phyloP scores from a whole-genome alignment of 2,888 invertebrate genomes.

The Bellardia pandia region DNA sequence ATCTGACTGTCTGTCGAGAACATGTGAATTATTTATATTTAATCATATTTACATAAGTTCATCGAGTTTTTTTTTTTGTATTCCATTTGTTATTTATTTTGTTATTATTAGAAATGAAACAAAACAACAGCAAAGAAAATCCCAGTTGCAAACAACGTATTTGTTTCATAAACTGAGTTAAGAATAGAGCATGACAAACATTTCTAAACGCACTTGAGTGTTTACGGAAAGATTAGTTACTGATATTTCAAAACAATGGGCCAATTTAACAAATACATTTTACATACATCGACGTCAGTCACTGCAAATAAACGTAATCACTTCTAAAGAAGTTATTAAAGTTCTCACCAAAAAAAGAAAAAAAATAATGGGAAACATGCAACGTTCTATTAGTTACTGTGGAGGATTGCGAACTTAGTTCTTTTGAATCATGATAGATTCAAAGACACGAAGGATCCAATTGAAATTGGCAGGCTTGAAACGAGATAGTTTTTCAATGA shows the following conservation, averaged over 20 bases:
- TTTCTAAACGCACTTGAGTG: background rate
- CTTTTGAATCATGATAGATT: no score
- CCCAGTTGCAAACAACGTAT: background rate
- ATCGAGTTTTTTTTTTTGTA: slow-evolving; percentile 20
- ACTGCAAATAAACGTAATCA: no score
- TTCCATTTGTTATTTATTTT: slow-evolving; percentile 9
- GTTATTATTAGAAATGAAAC: slow-evolving; percentile 28
- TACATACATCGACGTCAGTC: no score
- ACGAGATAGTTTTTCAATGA: no score
- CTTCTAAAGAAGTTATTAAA: no score
- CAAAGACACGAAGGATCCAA: no score
- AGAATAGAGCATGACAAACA: slow-evolving; percentile 22
- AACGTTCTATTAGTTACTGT: no score
- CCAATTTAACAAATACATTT: background rate
- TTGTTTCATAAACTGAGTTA: slow-evolving; percentile 13
- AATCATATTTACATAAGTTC: slow-evolving; percentile 56
- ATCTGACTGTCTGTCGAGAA: slow-evolving; percentile 2
- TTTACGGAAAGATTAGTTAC: background rate
- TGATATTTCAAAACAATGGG: no score
- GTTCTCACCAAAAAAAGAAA: no score
- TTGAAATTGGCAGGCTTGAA: no score
- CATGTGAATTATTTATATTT: slow-evolving; percentile 55
- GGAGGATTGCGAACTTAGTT: no score
- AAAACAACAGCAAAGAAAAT: background rate
- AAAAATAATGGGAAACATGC: no score